Evolutionary conservation across 2,113 vertebrate species (phyloP).

Genomic region (Aphyosemion australe): DNA sequence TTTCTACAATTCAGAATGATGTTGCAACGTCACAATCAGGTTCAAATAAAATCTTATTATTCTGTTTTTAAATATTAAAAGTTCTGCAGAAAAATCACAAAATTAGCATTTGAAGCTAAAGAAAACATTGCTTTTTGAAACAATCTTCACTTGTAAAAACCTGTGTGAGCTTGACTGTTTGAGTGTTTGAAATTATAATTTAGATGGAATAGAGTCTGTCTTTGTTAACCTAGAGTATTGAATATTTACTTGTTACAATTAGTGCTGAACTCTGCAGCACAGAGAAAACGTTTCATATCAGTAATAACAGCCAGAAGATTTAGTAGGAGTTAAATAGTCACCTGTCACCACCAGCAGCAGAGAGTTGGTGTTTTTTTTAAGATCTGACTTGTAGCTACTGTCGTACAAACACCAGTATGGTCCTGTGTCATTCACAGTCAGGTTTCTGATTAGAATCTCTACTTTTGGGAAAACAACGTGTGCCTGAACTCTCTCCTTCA

Average conservation of each 20-base stretch:
- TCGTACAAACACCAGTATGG: slow-evolving; percentile 48
- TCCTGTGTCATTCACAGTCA: slow-evolving; percentile 50
- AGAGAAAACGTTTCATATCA: too few relatives aligned
- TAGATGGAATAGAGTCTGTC: too few relatives aligned
- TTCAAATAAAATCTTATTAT: neutral
- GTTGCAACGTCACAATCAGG: neutral
- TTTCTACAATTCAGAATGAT: neutral
- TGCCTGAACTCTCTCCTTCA: neutral
- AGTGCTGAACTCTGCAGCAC: too few relatives aligned
- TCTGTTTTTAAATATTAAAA: too few relatives aligned
- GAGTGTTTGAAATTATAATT: too few relatives aligned
- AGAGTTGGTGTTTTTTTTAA: too few relatives aligned
- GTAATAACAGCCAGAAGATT: neutral
- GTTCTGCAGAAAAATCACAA: too few relatives aligned
- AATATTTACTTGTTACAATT: neutral
- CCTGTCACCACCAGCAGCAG: slow-evolving; percentile 43
- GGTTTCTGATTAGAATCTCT: slow-evolving; percentile 48
- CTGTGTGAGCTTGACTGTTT: neutral
- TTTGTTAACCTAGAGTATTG: too few relatives aligned
- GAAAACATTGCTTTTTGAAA: too few relatives aligned
- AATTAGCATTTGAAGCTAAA: too few relatives aligned
- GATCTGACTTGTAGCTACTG: too few relatives aligned
- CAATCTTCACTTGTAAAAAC: neutral
- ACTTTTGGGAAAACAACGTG: fast-evolving
- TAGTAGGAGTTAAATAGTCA: neutral